Evolutionary conservation across 2,113 vertebrate species (phyloP).

Genomic region (Dicerorhinus sumatrensis): DNA sequence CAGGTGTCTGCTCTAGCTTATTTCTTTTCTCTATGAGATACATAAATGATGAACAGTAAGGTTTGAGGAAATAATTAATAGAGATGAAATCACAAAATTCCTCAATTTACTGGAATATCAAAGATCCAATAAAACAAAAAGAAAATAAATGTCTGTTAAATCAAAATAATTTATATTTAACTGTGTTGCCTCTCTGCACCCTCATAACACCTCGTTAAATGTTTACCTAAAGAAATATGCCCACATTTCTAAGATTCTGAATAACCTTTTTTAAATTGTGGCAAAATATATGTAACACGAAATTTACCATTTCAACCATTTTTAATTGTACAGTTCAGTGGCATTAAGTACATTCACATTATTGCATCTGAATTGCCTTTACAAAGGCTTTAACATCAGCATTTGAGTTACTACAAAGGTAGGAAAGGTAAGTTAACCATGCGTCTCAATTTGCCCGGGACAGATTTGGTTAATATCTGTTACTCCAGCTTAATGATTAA

Average conservation of each 20-base stretch:
- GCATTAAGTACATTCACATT: neutral
- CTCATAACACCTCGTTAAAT: neutral
- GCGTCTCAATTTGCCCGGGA: neutral
- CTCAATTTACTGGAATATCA: neutral
- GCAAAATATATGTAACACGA: neutral
- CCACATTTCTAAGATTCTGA: neutral
- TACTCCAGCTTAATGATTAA: neutral
- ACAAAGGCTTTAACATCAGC: neutral
- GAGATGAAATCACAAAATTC: neutral
- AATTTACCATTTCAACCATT: neutral
- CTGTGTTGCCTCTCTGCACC: neutral
- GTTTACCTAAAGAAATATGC: neutral
- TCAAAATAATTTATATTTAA: neutral
- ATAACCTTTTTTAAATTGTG: neutral
- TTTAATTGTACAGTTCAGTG: neutral
- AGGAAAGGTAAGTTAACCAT: neutral
- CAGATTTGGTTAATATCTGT: neutral
- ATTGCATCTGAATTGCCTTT: neutral
- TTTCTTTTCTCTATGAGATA: slow-evolving; percentile 2
- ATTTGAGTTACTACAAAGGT: neutral
- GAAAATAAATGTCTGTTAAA: neutral
- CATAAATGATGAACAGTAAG: neutral
- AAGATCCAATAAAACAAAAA: neutral
- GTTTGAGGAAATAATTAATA: neutral
- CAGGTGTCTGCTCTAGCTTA: neutral